phyloP scores from a whole-genome alignment of 2,888 invertebrate genomes.

The Brachyptera putata region DNA sequence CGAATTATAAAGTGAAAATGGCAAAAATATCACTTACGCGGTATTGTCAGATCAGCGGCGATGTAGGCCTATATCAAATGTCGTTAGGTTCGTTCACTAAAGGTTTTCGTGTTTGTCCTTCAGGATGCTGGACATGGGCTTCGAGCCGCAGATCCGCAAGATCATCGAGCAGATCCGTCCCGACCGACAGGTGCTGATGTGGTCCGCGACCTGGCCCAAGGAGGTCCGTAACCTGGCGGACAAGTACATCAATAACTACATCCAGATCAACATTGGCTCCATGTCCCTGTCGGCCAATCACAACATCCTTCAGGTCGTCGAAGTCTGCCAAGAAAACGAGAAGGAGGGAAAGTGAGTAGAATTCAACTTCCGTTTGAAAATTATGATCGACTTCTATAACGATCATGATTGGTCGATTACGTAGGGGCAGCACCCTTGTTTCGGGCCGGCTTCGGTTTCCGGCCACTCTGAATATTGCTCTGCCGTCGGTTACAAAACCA shows the following conservation, averaged over 20 bases:
- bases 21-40: too few species aligned
- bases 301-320: slow-evolving; percentile 94
- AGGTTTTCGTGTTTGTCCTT: too few species aligned
- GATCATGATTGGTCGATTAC: too few species aligned
- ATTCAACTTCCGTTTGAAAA: too few species aligned
- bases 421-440: too few species aligned
- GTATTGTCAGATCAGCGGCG: too few species aligned
- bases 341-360: slow-evolving; percentile 60
- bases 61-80: too few species aligned
- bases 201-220: slow-evolving; percentile 99
- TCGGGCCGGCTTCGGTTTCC: too few species aligned
- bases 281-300: slow-evolving; percentile 87
- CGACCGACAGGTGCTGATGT: slow-evolving; percentile 95
- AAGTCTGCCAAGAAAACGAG: slow-evolving; percentile 83
- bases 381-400: too few species aligned
- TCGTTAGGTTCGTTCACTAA: neutral
- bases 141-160: slow-evolving; percentile 93
- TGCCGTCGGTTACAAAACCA: too few species aligned
- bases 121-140: slow-evolving; percentile 96
- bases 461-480: too few species aligned
- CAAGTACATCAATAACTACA: slow-evolving; percentile 85
- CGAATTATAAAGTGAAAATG: too few species aligned
- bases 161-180: slow-evolving; percentile 87
- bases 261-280: slow-evolving; percentile 89
- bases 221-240: slow-evolving; percentile 89